Evolutionary conservation across 2,888 invertebrate genomes (phyloP).

Genomic region (Drosophila ochracea): DNA sequence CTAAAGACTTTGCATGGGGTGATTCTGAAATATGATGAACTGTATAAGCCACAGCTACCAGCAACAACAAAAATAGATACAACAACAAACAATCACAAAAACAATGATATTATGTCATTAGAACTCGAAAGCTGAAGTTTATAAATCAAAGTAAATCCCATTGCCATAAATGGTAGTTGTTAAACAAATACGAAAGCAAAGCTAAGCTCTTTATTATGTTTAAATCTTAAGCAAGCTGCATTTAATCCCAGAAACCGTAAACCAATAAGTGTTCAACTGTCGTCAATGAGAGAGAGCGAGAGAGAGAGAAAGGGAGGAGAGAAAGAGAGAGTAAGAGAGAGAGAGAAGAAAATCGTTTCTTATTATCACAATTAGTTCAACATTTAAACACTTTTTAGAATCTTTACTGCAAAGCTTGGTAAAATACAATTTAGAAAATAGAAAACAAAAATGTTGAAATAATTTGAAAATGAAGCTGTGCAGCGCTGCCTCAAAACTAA

Average conservation of each 20-base stretch:
- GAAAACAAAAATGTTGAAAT: neutral
- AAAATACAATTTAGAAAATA: neutral
- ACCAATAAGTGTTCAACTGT: neutral
- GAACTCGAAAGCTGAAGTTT: slow-evolving; percentile 9
- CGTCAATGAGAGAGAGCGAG: neutral
- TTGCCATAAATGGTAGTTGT: slow-evolving; percentile 1
- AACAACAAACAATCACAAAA: neutral
- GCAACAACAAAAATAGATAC: slow-evolving; percentile 1
- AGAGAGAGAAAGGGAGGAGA: neutral
- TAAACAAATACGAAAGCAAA: neutral
- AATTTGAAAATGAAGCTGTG: slow-evolving; percentile 23
- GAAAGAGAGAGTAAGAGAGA: too few species aligned
- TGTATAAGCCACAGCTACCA: neutral
- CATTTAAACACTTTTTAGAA: neutral
- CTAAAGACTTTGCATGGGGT: neutral
- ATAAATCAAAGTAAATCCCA: slow-evolving; percentile 41
- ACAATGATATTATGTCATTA: neutral
- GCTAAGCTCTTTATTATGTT: neutral
- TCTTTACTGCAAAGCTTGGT: neutral
- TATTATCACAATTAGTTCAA: neutral
- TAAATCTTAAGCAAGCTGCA: neutral
- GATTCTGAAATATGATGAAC: too few species aligned
- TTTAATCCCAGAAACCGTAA: neutral
- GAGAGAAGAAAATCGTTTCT: neutral
- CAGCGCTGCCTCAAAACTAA: slow-evolving; percentile 62